phyloP scores from a whole-genome alignment of 2,797 vertebrate species.

The Gallinago nigripennis region DNA sequence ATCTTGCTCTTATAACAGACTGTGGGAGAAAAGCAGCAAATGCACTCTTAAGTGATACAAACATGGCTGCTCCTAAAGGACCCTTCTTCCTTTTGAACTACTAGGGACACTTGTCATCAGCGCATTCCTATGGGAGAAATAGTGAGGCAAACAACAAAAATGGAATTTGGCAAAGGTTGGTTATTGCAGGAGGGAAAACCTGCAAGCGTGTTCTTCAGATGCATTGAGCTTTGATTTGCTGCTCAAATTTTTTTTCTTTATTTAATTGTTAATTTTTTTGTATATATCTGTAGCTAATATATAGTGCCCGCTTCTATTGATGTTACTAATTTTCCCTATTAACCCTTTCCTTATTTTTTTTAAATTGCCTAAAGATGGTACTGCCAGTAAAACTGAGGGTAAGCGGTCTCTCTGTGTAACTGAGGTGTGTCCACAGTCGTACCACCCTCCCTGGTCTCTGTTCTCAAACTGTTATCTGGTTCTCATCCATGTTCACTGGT shows the following conservation, averaged over 20 bases:
- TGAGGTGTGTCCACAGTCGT: constrained; percentile 75
- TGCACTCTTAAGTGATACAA: neutral
- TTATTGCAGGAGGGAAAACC: neutral
- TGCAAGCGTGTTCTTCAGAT: neutral
- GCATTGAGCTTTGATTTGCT: constrained; percentile 53
- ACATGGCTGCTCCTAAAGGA: neutral
- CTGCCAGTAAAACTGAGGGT: constrained; percentile 95
- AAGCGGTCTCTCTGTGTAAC: constrained; percentile 86
- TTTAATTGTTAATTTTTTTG: constrained; percentile 39
- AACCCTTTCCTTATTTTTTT: constrained; percentile 83
- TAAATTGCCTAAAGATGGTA: constrained; percentile 95
- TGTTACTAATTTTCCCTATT: constrained; percentile 81
- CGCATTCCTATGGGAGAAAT: neutral
- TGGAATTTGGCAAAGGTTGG: constrained; percentile 9
- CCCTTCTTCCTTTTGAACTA: constrained; percentile 14
- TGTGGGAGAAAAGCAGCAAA: neutral
- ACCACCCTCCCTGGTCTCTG: constrained; percentile 68
- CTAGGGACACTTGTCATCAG: neutral
- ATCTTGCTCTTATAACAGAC: neutral
- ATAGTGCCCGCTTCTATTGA: constrained; percentile 72
- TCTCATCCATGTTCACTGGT: constrained; percentile 78
- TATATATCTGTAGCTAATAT: constrained; percentile 69
- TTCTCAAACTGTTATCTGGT: constrained; percentile 73
- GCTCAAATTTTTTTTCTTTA: constrained; percentile 47
- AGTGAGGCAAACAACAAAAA: neutral